A percentile compares a stretch with the other conserved stretches of the same genome.
Evolutionary conservation across 1,140 invertebrate genomes (phyloP).

Genomic region (Drosophila bipectinata): DNA sequence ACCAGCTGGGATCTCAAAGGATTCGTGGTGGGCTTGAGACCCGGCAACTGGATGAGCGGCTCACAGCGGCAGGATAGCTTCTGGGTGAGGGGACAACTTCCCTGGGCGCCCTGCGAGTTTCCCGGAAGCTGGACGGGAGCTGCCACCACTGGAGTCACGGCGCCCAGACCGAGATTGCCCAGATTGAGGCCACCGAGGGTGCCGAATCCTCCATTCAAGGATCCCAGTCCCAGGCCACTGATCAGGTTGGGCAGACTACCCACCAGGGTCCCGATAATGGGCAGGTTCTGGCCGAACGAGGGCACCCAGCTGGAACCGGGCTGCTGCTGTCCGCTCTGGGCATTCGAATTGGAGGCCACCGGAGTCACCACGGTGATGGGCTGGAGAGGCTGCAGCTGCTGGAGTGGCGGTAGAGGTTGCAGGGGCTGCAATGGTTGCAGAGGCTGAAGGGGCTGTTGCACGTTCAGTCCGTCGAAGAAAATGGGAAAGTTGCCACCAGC

Average conservation of each 20-base stretch:
- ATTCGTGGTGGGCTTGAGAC: slow-evolving; percentile 19
- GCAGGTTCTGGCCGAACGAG: slow-evolving; percentile 55
- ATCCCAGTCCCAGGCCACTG: slow-evolving; percentile 49
- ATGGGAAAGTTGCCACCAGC: slow-evolving; percentile 43
- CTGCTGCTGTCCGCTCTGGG: slow-evolving; percentile 22
- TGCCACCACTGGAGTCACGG: slow-evolving; percentile 25
- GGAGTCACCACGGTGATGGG: slow-evolving; percentile 59
- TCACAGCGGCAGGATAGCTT: slow-evolving; percentile 73
- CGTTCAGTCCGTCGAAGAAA: slow-evolving; percentile 54
- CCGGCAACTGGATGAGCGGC: slow-evolving; percentile 41
- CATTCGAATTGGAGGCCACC: slow-evolving; percentile 46
- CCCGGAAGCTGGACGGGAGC: not conserved
- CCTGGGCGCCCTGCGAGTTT: not conserved
- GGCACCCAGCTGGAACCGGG: slow-evolving; percentile 54
- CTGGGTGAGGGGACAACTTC: slow-evolving; percentile 55
- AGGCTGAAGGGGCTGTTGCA: slow-evolving; percentile 17
- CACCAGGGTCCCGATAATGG: slow-evolving; percentile 62
- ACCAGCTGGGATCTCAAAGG: slow-evolving; percentile 25
- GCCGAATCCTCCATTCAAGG: slow-evolving; percentile 49
- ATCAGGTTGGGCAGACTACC: slow-evolving; percentile 55
- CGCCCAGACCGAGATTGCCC: slow-evolving; percentile 54
- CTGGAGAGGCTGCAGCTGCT: slow-evolving; percentile 32
- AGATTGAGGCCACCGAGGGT: slow-evolving; percentile 57
- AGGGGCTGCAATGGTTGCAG: slow-evolving; percentile 13
- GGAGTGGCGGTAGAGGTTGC: slow-evolving; percentile 22